Percentiles rank a stretch among this genome's conserved stretches.
Evolutionary conservation across 2,888 invertebrate species (phyloP).

Genomic region (Scrobipalpa costella): DNA sequence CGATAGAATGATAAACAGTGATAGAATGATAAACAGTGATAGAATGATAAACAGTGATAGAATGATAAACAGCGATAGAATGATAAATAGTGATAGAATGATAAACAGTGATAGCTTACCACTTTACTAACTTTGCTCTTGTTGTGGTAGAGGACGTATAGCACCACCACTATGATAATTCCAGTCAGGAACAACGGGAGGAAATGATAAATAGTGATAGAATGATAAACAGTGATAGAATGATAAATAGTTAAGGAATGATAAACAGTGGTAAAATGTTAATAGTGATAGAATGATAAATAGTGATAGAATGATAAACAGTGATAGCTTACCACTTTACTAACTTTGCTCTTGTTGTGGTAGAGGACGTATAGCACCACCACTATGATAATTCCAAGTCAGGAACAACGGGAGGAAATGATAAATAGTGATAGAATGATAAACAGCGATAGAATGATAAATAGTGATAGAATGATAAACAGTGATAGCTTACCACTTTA

Average conservation of each 20-base stretch:
- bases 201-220: too few relatives aligned
- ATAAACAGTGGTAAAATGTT: too few relatives aligned
- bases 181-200: slow-evolving; percentile 61
- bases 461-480: not conserved
- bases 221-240: too few relatives aligned
- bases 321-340: slow-evolving; percentile 65
- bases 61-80: too few relatives aligned
- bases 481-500: slow-evolving; percentile 64
- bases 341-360: slow-evolving; percentile 73
- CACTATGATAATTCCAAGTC: slow-evolving; percentile 62
- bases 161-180: slow-evolving; percentile 60
- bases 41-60: too few relatives aligned
- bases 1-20: too few relatives aligned
- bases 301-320: not conserved
- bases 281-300: too few relatives aligned
- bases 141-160: slow-evolving; percentile 72
- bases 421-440: too few relatives aligned
- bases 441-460: too few relatives aligned
- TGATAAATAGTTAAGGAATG: too few relatives aligned
- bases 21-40: too few relatives aligned
- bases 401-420: slow-evolving; percentile 57
- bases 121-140: slow-evolving; percentile 73
- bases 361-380: slow-evolving; percentile 68
- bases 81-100: too few relatives aligned
- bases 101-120: slow-evolving; percentile 50